Evolutionary conservation across 2,888 invertebrate species (phyloP), one percentile per base, ranked within the genome.

Genomic region (Apamea epomidion): DNA sequence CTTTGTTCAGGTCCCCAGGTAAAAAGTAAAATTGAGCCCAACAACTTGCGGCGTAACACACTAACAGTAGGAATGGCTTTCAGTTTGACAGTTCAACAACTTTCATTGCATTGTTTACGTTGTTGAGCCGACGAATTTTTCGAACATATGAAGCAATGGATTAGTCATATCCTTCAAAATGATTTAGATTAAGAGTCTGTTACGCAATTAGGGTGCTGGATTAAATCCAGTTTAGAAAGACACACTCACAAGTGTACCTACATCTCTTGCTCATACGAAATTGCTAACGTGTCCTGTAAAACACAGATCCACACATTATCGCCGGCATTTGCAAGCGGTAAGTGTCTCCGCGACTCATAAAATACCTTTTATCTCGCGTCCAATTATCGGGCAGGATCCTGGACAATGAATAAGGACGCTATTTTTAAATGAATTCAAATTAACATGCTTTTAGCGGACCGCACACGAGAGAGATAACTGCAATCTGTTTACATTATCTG

Each of bases 361-460:
- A 89, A 74, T 81, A 82, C 71, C 65, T 54, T 86, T 87, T 90
- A 90, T 89, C 90, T 88, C 1, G 77, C 45, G 71, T 76, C 87
- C 89, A 88, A 86, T 89, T 89, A 87, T 86, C 82, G 80, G 73
- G 74, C 48, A 70, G 62, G 29, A 78, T 78, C 70, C 78, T n/a
- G 75, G 72, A 89, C 89, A 89, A 88, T 87, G 88, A 89, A 75
- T 83, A 78, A 76, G 71, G 54, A 42, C 29, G 82, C 77, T 76
- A 78, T 84, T 86, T 88, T 90, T 78, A 85, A 86, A 87, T 69
- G 72, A 81, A 84, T 86, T 81, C 76, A 88, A 87, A 83, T 87
- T 82, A 88, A 87, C 87, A 83, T 85, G 84, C 90, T 91, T 85
- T 92, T 89, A 91, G 86, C 78, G 78, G 92, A 90, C 91, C 91